Evolutionary conservation across 1,140 invertebrate genomes (phyloP).

Genomic region (Andricus grossulariae): DNA sequence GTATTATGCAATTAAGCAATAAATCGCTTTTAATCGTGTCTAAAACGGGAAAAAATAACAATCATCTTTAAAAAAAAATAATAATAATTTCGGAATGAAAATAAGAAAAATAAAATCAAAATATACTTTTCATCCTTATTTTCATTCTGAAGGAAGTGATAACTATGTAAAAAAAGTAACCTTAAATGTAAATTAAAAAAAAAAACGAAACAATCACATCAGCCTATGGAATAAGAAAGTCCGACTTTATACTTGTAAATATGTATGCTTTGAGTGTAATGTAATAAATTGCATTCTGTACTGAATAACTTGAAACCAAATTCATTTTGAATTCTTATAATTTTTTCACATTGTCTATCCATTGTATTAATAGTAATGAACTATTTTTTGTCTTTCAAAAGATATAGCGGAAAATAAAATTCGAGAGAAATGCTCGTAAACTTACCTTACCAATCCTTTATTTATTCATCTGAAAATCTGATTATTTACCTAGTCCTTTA

Average conservation of each 20-base stretch:
- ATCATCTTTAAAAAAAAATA: conserved; percentile 30
- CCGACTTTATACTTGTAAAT: conserved; percentile 11
- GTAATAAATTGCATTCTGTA: conserved; percentile 12
- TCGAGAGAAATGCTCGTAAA: no score
- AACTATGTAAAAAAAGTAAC: no score
- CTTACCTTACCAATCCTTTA: no score
- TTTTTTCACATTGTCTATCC: not conserved
- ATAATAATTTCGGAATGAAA: not conserved
- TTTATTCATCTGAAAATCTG: no score
- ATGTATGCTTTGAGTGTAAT: conserved; percentile 1
- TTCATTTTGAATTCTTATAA: conserved; percentile 1
- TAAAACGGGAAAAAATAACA: conserved; percentile 30
- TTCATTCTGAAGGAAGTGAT: no score
- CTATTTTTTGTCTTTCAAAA: no score
- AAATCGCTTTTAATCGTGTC: conserved; percentile 16
- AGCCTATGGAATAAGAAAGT: not conserved
- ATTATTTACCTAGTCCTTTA: no score
- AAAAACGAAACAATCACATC: no score
- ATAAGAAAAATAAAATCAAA: not conserved
- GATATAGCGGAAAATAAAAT: no score
- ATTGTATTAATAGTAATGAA: not conserved
- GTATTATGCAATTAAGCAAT: not conserved
- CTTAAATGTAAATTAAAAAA: no score
- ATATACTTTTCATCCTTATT: no score
- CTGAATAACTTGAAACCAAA: not conserved